A percentile compares a stretch with the other conserved stretches of the same genome.
These are phyloP conservation scores for Drosophila quadrilineata DNA, from an alignment of 1,140 invertebrate species.

Conservation along the genomic window DNA sequence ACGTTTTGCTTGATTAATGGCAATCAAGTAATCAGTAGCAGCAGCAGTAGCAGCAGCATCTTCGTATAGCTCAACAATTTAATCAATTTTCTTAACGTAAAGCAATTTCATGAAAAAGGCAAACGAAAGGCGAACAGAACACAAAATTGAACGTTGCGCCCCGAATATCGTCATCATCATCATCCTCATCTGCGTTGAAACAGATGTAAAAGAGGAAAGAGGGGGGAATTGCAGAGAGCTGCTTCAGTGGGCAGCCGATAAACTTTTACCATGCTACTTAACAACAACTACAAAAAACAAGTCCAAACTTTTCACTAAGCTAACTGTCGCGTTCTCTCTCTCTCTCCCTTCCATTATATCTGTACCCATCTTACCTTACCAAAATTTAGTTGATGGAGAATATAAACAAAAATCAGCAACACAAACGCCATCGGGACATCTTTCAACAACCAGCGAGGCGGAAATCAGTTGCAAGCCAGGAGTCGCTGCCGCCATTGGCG, in stretches of 20 bases:
- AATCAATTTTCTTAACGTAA: slow-evolving; percentile 75
- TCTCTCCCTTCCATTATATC: neutral
- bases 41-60: slow-evolving; percentile 26
- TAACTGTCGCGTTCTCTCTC: slow-evolving; percentile 6
- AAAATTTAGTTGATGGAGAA: slow-evolving; percentile 77
- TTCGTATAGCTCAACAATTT: slow-evolving; percentile 58
- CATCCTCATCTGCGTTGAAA: too few species aligned
- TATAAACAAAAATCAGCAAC: slow-evolving; percentile 82
- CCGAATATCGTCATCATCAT: slow-evolving; percentile 66
- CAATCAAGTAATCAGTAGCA: slow-evolving; percentile 65
- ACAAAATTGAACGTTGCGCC: slow-evolving; percentile 58
- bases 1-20: slow-evolving; percentile 67
- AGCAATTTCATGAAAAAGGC: slow-evolving; percentile 58
- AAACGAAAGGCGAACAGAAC: slow-evolving; percentile 23
- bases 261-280: slow-evolving; percentile 65
- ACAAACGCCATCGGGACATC: slow-evolving; percentile 81
- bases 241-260: slow-evolving; percentile 37
- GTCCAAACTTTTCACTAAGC: slow-evolving; percentile 62
- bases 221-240: neutral
- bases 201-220: slow-evolving; percentile 35
- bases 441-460: slow-evolving; percentile 80
- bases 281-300: slow-evolving; percentile 46
- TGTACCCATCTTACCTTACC: neutral
- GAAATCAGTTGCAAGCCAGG: slow-evolving; percentile 80
- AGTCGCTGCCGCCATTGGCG: slow-evolving; percentile 50